Conservation (phyloP, 2,888 invertebrate genomes). For the Hemicrepidius hirtus region DNA sequence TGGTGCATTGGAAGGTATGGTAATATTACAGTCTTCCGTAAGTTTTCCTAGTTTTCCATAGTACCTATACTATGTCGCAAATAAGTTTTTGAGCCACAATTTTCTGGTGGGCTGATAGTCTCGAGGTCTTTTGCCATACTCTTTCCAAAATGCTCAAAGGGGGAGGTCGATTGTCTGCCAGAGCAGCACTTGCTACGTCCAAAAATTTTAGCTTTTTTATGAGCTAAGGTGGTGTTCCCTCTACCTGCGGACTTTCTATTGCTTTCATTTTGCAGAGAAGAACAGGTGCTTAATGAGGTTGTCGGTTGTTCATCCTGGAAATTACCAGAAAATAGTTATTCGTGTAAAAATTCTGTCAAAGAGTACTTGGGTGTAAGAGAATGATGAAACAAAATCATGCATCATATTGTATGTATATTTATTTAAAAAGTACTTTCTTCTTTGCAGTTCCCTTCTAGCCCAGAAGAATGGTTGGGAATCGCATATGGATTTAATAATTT, state of each 20-base stretch:
- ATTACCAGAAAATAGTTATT: not conserved
- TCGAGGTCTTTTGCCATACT: conserved; percentile 5
- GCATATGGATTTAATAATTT: not conserved
- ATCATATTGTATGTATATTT: not conserved
- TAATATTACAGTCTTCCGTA: too few relatives aligned
- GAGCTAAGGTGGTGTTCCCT: not conserved
- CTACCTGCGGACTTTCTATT: not conserved
- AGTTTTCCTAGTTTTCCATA: conserved; percentile 8
- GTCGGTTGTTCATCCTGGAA: not conserved
- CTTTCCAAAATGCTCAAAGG: conserved; percentile 1
- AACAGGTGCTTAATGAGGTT: not conserved
- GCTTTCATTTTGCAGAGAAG: conserved; percentile 5
- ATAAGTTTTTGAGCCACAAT: conserved; percentile 10
- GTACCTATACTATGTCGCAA: conserved; percentile 1
- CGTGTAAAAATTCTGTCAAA: not conserved
- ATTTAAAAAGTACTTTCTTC: conserved; percentile 3
- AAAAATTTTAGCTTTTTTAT: conserved; percentile 17
- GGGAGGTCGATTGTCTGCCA: not conserved
- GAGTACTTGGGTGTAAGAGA: not conserved
- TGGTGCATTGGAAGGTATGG: not conserved
- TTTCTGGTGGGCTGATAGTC: not conserved
- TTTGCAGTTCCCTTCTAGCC: conserved; percentile 29
- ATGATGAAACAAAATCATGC: not conserved
- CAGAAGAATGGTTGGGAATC: not conserved
- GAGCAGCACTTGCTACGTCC: conserved; percentile 18